Conservation (phyloP, 1,140 invertebrate genomes). For the Colletes gigas region DNA sequence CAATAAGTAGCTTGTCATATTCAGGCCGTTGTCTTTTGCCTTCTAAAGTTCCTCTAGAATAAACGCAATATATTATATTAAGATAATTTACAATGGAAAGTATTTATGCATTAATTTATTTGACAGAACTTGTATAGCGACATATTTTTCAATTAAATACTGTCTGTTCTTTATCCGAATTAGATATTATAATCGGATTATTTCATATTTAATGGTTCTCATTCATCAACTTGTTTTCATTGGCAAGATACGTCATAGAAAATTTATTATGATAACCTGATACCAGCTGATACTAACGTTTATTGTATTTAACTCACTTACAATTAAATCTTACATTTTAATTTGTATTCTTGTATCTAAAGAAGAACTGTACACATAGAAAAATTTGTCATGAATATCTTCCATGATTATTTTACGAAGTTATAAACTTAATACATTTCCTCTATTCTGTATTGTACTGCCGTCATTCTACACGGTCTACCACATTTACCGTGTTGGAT, state of each 20-base stretch:
- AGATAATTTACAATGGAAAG: background rate
- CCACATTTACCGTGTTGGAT: background rate
- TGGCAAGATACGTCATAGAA: background rate
- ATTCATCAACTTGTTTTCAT: slow-evolving; percentile 3
- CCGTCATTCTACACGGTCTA: slow-evolving; percentile 10
- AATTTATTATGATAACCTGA: slow-evolving; percentile 49
- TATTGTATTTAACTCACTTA: slow-evolving; percentile 29
- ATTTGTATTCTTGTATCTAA: slow-evolving; percentile 93
- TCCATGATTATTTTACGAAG: slow-evolving; percentile 80
- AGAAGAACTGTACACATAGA: slow-evolving; percentile 95
- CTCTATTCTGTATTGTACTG: slow-evolving; percentile 15
- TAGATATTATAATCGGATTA: slow-evolving; percentile 52
- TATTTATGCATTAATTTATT: background rate
- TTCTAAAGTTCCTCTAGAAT: slow-evolving; percentile 94
- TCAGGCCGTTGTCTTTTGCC: slow-evolving; percentile 92
- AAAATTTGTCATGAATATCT: slow-evolving; percentile 88
- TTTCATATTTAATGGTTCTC: slow-evolving; percentile 31
- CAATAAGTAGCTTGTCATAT: slow-evolving; percentile 92
- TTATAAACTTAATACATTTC: slow-evolving; percentile 12
- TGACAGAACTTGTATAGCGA: background rate
- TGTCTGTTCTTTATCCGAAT: slow-evolving; percentile 14
- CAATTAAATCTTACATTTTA: slow-evolving; percentile 90
- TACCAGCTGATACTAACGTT: slow-evolving; percentile 42
- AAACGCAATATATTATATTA: background rate
- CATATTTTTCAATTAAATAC: slow-evolving; percentile 3